A percentile compares a stretch with the other conserved stretches of the same genome.
Conservation (phyloP, 2,888 invertebrate genomes). For the Cephus pulcher region DNA sequence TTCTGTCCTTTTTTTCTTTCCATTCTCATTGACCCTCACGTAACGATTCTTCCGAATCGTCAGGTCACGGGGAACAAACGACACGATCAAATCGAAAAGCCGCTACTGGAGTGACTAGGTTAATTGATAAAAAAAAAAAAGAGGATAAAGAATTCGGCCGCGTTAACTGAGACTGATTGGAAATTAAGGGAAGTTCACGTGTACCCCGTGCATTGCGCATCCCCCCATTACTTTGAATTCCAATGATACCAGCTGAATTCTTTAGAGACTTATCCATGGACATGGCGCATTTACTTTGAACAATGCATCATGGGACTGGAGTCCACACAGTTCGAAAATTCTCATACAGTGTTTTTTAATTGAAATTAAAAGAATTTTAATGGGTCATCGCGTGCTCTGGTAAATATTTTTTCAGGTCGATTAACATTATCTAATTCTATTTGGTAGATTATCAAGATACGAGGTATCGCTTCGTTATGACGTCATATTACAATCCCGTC, state of each 20-base stretch:
- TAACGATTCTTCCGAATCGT: constrained; percentile 6
- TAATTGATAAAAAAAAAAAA: constrained; percentile 3
- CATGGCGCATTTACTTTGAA: background rate
- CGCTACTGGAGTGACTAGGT: background rate
- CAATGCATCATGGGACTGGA: background rate
- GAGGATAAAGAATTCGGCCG: background rate
- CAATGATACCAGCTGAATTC: background rate
- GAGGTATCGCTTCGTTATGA: background rate
- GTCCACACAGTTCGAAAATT: background rate
- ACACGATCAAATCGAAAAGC: constrained; percentile 6
- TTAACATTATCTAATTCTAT: background rate
- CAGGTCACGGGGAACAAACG: constrained; percentile 2
- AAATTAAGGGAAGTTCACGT: constrained; percentile 8
- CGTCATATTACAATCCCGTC: background rate
- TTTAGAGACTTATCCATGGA: background rate
- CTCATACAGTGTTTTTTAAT: background rate
- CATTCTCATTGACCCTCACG: background rate
- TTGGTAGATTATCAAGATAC: background rate
- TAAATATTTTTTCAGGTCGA: background rate
- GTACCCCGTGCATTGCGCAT: background rate
- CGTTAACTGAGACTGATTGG: constrained; percentile 12
- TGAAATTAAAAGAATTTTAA: background rate
- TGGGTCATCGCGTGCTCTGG: background rate
- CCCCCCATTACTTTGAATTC: background rate
- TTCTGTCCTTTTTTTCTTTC: background rate